phyloP scores from a whole-genome alignment of 2,797 vertebrate genomes.

The Epinephelus malabaricus region DNA sequence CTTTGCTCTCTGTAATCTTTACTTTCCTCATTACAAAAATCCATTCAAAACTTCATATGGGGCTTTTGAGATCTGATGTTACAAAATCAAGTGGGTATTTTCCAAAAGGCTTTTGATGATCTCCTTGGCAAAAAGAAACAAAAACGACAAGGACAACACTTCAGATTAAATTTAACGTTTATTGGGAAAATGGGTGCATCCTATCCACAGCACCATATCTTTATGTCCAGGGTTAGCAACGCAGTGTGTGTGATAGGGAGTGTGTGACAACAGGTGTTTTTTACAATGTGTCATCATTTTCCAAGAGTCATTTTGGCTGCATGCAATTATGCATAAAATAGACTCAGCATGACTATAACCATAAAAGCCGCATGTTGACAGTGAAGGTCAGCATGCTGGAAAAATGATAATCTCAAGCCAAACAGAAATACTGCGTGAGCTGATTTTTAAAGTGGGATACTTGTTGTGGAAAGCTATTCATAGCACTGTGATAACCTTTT shows the following conservation, averaged over 20 bases:
- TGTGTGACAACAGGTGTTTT: slow-evolving; percentile 21
- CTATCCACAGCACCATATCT: no score
- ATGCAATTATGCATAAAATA: slow-evolving; percentile 22
- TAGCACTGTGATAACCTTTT: neutral
- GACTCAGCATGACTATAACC: slow-evolving; percentile 4
- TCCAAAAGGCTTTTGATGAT: neutral
- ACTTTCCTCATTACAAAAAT: neutral
- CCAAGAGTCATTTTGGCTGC: slow-evolving; percentile 10
- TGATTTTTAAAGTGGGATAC: neutral
- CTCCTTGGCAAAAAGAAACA: neutral
- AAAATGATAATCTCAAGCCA: slow-evolving; percentile 22
- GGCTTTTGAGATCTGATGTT: neutral
- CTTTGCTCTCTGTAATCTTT: neutral
- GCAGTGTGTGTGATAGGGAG: neutral
- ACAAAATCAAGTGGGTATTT: neutral
- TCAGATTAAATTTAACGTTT: neutral
- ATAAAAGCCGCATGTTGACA: slow-evolving; percentile 44
- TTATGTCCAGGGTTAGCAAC: neutral
- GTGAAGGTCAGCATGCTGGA: slow-evolving; percentile 17
- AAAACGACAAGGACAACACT: neutral
- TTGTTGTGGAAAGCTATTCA: slow-evolving; percentile 24
- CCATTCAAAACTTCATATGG: neutral
- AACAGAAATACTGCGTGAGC: slow-evolving; percentile 13
- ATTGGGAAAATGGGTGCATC: neutral
- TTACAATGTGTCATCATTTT: slow-evolving; percentile 16